Evolutionary conservation across 2,888 invertebrate genomes (phyloP), one percentile per base, ranked within the genome.

Genomic region (Fissipunctia ypsillon): DNA sequence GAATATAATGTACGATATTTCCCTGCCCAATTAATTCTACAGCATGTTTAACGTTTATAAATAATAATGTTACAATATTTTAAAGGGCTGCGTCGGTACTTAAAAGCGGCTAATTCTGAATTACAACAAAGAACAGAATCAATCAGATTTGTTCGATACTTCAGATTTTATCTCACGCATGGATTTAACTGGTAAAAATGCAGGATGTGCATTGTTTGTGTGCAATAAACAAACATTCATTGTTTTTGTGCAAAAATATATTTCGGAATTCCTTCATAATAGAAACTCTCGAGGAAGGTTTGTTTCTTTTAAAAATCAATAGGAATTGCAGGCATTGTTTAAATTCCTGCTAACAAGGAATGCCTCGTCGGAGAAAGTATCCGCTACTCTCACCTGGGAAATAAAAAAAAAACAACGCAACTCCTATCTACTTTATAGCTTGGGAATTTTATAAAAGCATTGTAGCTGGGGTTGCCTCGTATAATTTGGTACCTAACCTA

Each of bases 281-380:
- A 50, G 22, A 35, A 52, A 38, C 22, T 35, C 19, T 1, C 10
- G 1, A 48, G 12, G 22, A 9, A 43, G 35, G 16, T 14, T 43
- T 48, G 16, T 57, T 57, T 50, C 14, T 57, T 57, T 4, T 43
- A 35, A 43, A 35, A 59, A 57, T 43, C 57, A 38, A 59, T 61
- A 28, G 43, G 9, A 38, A 76, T 38, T 22, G 22, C 41, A 28
- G 45, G 35, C 6, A 52, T 45, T 73, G 52, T 76, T 54, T 52
- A 35, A 73, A 45, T 54, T 45, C 28, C n/a, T 16, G 9, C 22
- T 45, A 45, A 76, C n/a, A 74, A 69, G 43, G 43, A 43, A 14
- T 28, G 57, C 25, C 16, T 68, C 66, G 22, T 48, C 19, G 45
- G 45, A 64, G 31, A 28, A 38, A 28, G 28, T 57, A 25, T 66